Base-by-base conservation (phyloP, 2,113 vertebrate genomes). In the Calyptomena viridis region DNA sequence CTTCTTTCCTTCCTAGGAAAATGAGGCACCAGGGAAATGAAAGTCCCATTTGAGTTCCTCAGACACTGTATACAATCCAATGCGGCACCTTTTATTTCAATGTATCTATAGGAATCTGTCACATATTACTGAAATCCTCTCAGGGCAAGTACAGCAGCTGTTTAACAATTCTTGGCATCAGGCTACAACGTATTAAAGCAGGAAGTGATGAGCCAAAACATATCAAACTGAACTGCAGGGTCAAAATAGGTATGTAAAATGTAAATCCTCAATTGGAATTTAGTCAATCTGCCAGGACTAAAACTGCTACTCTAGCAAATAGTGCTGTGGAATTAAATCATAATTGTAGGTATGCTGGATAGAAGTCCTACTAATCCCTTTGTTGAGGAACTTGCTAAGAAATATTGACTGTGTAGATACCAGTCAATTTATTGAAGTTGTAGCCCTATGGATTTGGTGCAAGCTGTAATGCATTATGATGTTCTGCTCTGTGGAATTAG, bases 191-290 rank as follows among this genome's bases (percentile, higher is more conserved):
- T 79, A 94, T 95, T 95, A 95, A 95, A 52, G 92, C 27, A 82
- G 93, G 75, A 96, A 91, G 87, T 93, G 94, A 97, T 94, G 93
- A 96, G 94, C 96, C 95, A 97, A 95, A 97, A 97, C 93, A 85
- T 80, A 93, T 93, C 93, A 95, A 95, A 92, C 80, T 94, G 87
- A 95, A 93, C 78, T 91, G 42, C 67, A 90, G 81, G 55, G 75
- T 67, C 82, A 94, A 96, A 93, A 82, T 35, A 97, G 91, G 90
- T 93, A 93, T 88, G 93, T 75, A 88, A 95, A 97, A 91, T 56
- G 50, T 82, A 96, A 96, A 95, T 96, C 84, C 93, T 95, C 85
- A 83, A 18, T 88, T 42, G 0, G 85, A 95, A 91, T 86, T 93
- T 95, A 75, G 68, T 50, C 93, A 83, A 80, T 91, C 59, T 8